phyloP scores from a whole-genome alignment of 2,113 vertebrate genomes.

The Equus przewalskii region DNA sequence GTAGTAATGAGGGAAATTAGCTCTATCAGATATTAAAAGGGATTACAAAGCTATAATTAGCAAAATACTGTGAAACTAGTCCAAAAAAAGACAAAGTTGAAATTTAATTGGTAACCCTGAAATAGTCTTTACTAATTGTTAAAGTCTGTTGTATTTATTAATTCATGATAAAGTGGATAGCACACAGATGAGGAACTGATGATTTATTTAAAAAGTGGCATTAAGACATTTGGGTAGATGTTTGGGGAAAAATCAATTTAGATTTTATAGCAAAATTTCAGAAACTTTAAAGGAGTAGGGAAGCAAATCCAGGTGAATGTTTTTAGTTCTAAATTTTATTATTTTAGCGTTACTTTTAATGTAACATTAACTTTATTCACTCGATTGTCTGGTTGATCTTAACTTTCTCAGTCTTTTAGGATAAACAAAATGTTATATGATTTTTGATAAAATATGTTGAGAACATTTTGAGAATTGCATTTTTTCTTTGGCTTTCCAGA shows the following conservation, averaged over 20 bases:
- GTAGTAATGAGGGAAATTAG: not conserved
- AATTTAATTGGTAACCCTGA: not conserved
- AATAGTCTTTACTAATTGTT: not conserved
- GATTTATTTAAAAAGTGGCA: slow-evolving; percentile 32
- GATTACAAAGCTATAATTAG: not conserved
- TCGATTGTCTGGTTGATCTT: slow-evolving; percentile 1
- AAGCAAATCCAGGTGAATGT: slow-evolving; percentile 35
- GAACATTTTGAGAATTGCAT: not conserved
- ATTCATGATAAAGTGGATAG: not conserved
- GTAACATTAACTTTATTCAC: slow-evolving; percentile 38
- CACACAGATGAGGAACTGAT: slow-evolving; percentile 6
- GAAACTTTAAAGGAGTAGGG: not conserved
- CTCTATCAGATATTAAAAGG: not conserved
- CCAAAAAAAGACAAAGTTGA: not conserved
- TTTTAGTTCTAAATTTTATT: slow-evolving; percentile 49
- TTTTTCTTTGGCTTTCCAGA: slow-evolving; percentile 28
- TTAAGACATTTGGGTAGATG: not conserved
- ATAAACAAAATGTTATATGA: not conserved
- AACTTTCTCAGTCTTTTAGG: slow-evolving; percentile 2
- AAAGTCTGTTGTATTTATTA: not conserved
- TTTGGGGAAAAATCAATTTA: not conserved
- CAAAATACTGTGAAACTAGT: not conserved
- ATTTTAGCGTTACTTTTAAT: slow-evolving; percentile 30
- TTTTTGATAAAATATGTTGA: slow-evolving; percentile 32
- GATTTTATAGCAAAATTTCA: slow-evolving; percentile 52